Conservation (phyloP, 2,797 vertebrate genomes). For the Onychomys arenicola region DNA sequence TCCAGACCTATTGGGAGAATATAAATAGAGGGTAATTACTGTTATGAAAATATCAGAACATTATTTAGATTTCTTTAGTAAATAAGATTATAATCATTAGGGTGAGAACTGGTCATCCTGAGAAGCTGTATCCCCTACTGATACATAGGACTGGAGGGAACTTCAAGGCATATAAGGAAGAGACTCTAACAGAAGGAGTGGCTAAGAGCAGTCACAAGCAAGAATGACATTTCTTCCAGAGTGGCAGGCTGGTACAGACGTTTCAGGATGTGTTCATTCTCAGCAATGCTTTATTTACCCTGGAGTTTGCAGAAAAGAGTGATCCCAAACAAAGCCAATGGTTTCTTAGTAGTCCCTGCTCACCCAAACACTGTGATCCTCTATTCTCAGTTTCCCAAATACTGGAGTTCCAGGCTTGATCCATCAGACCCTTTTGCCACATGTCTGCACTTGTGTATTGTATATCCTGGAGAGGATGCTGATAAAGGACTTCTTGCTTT, state of each 20-base stretch:
- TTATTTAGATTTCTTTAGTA: slow-evolving; percentile 15
- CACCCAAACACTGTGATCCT: neutral
- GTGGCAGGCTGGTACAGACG: neutral
- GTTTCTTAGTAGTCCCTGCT: neutral
- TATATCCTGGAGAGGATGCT: neutral
- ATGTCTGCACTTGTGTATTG: neutral
- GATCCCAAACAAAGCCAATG: neutral
- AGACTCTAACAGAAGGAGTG: neutral
- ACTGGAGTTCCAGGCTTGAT: neutral
- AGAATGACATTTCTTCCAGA: neutral
- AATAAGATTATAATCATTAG: neutral
- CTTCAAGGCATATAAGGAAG: neutral
- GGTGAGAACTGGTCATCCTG: neutral
- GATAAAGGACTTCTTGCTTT: slow-evolving; percentile 29
- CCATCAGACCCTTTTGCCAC: neutral
- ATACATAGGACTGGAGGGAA: neutral
- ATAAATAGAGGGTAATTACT: neutral
- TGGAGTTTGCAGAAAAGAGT: neutral
- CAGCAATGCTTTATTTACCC: neutral
- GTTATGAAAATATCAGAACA: slow-evolving; percentile 20
- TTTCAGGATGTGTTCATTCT: neutral
- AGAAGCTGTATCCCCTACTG: neutral
- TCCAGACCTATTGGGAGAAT: neutral
- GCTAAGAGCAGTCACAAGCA: neutral
- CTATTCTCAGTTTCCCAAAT: neutral